Evolutionary conservation across 1,140 invertebrate species (phyloP).

Genomic region (Orchesella cincta): DNA sequence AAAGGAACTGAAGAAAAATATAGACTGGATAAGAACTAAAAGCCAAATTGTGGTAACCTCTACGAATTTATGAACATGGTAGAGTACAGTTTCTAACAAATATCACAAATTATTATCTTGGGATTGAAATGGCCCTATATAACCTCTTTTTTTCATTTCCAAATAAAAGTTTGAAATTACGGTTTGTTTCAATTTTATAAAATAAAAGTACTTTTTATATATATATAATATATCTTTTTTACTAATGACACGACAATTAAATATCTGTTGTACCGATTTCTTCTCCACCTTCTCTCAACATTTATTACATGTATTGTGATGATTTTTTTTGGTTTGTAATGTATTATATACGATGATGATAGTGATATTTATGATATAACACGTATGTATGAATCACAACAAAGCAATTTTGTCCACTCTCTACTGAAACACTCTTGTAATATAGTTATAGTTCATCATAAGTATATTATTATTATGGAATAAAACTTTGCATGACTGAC

Average conservation of each 20-base stretch:
- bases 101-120: slow-evolving; percentile 9
- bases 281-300: neutral
- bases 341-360: slow-evolving; percentile 28
- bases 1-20: neutral
- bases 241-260: slow-evolving; percentile 25
- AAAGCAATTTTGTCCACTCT: slow-evolving; percentile 23
- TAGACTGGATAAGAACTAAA: neutral
- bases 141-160: neutral
- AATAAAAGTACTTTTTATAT: slow-evolving; percentile 2
- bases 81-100: neutral
- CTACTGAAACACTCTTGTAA: slow-evolving; percentile 28
- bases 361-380: slow-evolving; percentile 30
- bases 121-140: neutral
- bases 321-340: slow-evolving; percentile 22
- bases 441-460: slow-evolving; percentile 1
- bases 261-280: slow-evolving; percentile 13
- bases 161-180: neutral
- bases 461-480: slow-evolving; percentile 23
- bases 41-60: neutral
- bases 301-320: slow-evolving; percentile 10
- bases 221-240: neutral
- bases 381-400: slow-evolving; percentile 24
- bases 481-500: slow-evolving; percentile 30
- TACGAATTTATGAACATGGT: neutral
- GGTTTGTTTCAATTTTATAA: slow-evolving; percentile 5